Percentiles rank a stretch among this genome's conserved stretches.
phyloP scores from a whole-genome alignment of 2,113 vertebrate genomes.

The Pollimyrus isidori region DNA sequence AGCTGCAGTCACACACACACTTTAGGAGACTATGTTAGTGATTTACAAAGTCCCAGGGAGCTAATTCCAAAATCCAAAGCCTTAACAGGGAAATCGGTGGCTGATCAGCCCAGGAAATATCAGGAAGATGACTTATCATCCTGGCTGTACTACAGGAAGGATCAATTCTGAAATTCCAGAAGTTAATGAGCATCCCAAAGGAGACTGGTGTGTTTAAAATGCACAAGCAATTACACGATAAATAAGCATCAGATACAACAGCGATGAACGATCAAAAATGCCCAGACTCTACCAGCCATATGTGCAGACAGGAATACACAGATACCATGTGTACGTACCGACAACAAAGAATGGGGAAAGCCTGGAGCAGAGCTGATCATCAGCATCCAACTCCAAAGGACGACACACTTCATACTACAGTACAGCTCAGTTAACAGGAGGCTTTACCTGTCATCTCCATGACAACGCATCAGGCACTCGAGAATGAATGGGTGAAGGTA shows the following conservation, averaged over 20 bases:
- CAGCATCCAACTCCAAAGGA: background rate
- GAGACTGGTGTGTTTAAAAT: background rate
- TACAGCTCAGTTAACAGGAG: background rate
- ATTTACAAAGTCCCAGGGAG: background rate
- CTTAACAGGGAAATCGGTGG: background rate
- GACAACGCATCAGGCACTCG: background rate
- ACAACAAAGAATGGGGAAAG: background rate
- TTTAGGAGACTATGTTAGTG: slow-evolving; percentile 20
- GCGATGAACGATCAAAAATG: background rate
- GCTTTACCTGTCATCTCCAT: background rate
- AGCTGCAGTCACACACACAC: background rate
- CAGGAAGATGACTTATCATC: background rate
- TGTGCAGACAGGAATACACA: background rate
- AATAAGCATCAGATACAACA: background rate
- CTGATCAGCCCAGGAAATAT: background rate
- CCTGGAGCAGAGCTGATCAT: background rate
- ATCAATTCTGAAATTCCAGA: background rate
- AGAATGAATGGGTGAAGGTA: background rate
- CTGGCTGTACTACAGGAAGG: slow-evolving; percentile 1
- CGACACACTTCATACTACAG: background rate
- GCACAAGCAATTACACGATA: background rate
- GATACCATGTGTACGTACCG: background rate
- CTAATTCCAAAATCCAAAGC: background rate
- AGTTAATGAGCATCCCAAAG: background rate
- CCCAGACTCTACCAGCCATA: background rate